Evolutionary conservation across 2,797 vertebrate genomes (phyloP), one percentile per base, ranked within the genome.

Genomic region (Typhlichthys eigenmanni): DNA sequence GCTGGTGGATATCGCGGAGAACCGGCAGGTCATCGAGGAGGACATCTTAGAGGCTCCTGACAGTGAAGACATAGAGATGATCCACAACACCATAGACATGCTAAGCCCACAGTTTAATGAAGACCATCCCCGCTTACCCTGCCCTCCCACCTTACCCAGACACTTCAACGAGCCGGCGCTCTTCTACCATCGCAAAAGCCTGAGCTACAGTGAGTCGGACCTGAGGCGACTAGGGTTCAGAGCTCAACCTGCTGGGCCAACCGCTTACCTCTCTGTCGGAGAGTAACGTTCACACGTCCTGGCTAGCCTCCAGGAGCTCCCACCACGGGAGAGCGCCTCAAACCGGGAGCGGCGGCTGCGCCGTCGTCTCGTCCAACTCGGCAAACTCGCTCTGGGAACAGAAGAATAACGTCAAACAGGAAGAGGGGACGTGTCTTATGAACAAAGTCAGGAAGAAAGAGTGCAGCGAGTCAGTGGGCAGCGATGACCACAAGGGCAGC

Each of bases 151-250:
- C 8, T 58, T 82, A 52, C 90, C 90, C 8, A 91, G 82, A 47
- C 88, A 90, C 60, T 91, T 91, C 67, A 79, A 91, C 0, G 81
- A 92, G 71, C 92, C 92, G 6, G 87, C 95, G 46, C 89, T 98
- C 57, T 93, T 93, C 79, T 94, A 88, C 72, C 82, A 92, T 57
- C 94, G 91, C 75, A 96, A 95, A 76, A 95, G 91, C 68, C 90
- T 99, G 55, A 95, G 97, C 89, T 98, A 95, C 66, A 99, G 97
- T 10, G 97, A 99, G 52, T 94, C 96, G 0, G 95, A 98, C 82
- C 83, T 98, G 62, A 93, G 88, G 66, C 93, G 93, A 55, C 85
- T 93, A 0, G 90, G 92, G n/a, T 89, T 89, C 92, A 1, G 78
- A 95, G 19, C 67, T 93, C 51, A 94, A 95, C 38, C 92, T 94